Conservation (phyloP, 2,888 invertebrate genomes). For the Drosophila sordidapex region DNA sequence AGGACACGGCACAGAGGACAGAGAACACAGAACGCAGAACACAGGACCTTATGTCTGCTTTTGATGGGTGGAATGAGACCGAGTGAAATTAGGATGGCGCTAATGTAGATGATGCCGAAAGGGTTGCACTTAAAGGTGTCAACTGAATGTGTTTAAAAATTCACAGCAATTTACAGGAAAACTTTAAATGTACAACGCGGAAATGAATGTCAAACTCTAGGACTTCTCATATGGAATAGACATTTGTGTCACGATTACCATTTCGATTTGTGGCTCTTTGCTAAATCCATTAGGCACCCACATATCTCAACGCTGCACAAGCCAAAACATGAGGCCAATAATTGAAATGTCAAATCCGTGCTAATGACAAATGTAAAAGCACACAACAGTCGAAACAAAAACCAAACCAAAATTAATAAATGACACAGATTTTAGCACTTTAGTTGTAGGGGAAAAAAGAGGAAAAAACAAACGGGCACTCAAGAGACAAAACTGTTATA, state of each 20-base stretch:
- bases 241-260: constrained; percentile 46
- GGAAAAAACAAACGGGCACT: constrained; percentile 49
- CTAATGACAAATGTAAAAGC: constrained; percentile 73
- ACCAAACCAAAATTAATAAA: constrained; percentile 66
- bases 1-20: constrained; percentile 18
- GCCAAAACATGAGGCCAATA: constrained; percentile 51
- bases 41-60: constrained; percentile 52
- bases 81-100: constrained; percentile 52
- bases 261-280: constrained; percentile 36
- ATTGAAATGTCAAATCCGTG: constrained; percentile 77
- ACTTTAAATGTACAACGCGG: background rate
- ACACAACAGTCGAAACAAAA: constrained; percentile 34
- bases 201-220: background rate
- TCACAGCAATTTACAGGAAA: background rate
- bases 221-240: constrained; percentile 8
- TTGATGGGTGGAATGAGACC: constrained; percentile 57
- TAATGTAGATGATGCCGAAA: constrained; percentile 45
- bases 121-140: constrained; percentile 33
- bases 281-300: constrained; percentile 48
- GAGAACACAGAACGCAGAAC: constrained; percentile 19
- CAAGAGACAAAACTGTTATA: constrained; percentile 67
- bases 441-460: constrained; percentile 41
- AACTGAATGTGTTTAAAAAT: constrained; percentile 2
- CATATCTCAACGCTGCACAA: constrained; percentile 39
- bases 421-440: constrained; percentile 79